Evolutionary conservation across 2,113 vertebrate genomes (phyloP).

Genomic region (Sula dactylatra): DNA sequence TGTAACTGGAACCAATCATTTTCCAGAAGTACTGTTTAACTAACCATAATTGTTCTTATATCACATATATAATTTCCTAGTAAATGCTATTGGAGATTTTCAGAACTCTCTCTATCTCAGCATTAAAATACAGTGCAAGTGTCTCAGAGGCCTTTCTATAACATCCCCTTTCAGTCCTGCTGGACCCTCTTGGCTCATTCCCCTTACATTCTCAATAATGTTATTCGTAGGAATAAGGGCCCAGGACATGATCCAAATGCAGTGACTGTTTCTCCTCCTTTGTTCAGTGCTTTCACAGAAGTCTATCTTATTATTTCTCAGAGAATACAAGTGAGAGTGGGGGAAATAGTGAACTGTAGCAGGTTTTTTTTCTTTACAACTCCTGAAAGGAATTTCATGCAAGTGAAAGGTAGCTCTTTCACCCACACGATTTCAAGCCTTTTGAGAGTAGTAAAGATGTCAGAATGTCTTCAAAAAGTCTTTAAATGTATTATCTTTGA

Average conservation of each 20-base stretch:
- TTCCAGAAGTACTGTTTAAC: conserved; percentile 10
- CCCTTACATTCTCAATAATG: background rate
- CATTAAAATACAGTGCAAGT: background rate
- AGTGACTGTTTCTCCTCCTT: background rate
- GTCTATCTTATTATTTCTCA: background rate
- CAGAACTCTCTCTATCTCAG: background rate
- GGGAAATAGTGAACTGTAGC: background rate
- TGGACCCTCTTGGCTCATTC: background rate
- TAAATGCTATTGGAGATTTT: background rate
- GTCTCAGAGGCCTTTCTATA: background rate
- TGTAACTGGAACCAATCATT: background rate
- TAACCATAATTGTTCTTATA: background rate
- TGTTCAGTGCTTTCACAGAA: background rate
- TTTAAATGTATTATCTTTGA: background rate
- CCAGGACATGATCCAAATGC: background rate
- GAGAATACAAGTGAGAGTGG: background rate
- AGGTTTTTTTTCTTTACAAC: background rate
- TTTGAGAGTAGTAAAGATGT: background rate
- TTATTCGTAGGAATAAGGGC: background rate
- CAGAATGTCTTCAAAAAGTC: background rate
- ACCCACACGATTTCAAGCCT: background rate
- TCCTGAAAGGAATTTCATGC: background rate
- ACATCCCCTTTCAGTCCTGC: background rate
- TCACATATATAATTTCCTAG: background rate
- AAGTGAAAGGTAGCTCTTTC: background rate